Evolutionary conservation across 2,113 vertebrate species (phyloP), one percentile per base, ranked within the genome.

Genomic region (Sturnus vulgaris): DNA sequence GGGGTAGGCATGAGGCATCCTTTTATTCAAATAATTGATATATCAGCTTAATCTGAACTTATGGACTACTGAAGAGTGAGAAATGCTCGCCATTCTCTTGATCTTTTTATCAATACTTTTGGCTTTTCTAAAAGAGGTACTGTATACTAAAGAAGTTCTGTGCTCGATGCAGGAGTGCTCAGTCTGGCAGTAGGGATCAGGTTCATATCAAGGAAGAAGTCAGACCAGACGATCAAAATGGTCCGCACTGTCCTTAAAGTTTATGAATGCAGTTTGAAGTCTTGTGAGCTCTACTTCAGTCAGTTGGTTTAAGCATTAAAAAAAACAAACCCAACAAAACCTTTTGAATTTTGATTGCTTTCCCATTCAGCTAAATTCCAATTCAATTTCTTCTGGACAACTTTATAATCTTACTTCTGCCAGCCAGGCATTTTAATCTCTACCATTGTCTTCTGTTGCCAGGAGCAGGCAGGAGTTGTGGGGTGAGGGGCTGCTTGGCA

Each of bases 371-470:
- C 84, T 95, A 85, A 94, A 91, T 85, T 92, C 70, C 52, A 71
- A 87, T 95, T 92, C 81, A 82, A 69, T 95, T 96, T 96, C 65
- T 92, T 86, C 70, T 80, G 73, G 70, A 94, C 78, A 80, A 94
- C 57, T 91, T 88, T 89, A 88, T 91, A 92, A 66, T 72, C 82
- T 66, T 88, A 25, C 24, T 89, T 23, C 84, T 96, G 93, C 73
- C 86, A 95, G 69, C n/a, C 69, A 72, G 37, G 37, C 0, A 3
- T 52, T 91, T 95, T 87, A 91, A 85, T 93, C 89, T 96, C 73
- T 39, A 19, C 24, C 52, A 57, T 71, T 86, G 86, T 91, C 73
- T 94, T 87, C 69, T 72, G 42, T 79, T 91, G 78, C 49, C 66
- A 82, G 82, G 55, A 77, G 22, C n/a, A 77, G 50, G 66, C 37